Base-by-base conservation (phyloP, 2,888 invertebrate species). In the Sinotaia quadrata region DNA sequence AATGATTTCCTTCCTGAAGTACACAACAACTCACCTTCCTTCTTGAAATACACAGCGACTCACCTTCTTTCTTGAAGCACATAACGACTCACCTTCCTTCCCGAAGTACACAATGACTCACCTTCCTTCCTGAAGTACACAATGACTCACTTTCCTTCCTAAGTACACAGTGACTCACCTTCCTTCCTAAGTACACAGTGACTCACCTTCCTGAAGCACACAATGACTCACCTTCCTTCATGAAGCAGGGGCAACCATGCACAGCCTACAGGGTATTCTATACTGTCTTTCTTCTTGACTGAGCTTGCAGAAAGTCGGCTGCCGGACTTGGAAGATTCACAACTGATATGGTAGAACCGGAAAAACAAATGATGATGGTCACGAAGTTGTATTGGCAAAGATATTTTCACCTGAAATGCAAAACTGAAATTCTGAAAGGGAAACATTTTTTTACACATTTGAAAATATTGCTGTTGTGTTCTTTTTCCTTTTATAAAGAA, bases 301-400 rank as follows among this genome's bases (percentile, higher is more conserved):
- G 81, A 77, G 12, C 77, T 51, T 4, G 59, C 52, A 18, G 71
- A 66, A 37, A 77, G 67, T 15, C 70, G 71, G 34, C 74, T 69
- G 24, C 72, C 67, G 5, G 80, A 78, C 72, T 83, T 85, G 58
- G 84, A 83, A 18, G 81, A 81, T 67, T 87, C 87, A 77, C 98
- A 97, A 72, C 96, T 96, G 72, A 99, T 94, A 88, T 98, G 98
- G 85, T 95, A 94, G 89, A 98, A 98, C 4, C 95, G 95, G 89
- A 98, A 98, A 63, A 98, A 91, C 68, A 99, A 89, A 87, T 98
- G 98, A 88, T 98, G 98, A 62, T 93, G 92, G 0, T 92, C 89
- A 51, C 94, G 93, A 61, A 98, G 90, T 73, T 95, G 93, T 24
- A 95, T 91, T 0, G 98, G 98, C 41, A 98, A 90, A 31, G 93